A percentile compares a stretch with the other conserved stretches of the same genome.
Evolutionary conservation across 2,113 vertebrate species (phyloP).

Genomic region (Petaurus breviceps): DNA sequence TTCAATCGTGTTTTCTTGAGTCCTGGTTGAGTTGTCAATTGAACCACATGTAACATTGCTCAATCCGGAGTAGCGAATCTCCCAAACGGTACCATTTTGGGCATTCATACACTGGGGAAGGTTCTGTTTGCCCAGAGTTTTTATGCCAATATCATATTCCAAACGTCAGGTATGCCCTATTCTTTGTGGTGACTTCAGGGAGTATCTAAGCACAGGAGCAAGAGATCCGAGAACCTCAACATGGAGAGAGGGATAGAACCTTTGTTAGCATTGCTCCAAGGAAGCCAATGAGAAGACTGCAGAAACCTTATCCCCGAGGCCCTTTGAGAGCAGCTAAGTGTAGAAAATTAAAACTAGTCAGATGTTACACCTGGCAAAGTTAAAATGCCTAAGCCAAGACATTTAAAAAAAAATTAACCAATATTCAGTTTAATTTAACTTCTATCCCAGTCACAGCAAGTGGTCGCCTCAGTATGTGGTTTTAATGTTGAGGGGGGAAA

Average conservation of each 20-base stretch:
- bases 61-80: slow-evolving; percentile 15
- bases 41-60: neutral
- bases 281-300: slow-evolving; percentile 23
- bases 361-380: slow-evolving; percentile 11
- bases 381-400: slow-evolving; percentile 20
- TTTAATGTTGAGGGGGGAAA: neutral
- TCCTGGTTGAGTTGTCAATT: neutral
- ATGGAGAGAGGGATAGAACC: neutral
- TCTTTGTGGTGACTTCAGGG: neutral
- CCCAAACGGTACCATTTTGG: neutral
- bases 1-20: neutral
- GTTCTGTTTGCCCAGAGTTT: neutral
- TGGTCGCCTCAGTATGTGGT: neutral
- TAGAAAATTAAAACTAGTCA: slow-evolving; percentile 30
- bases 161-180: neutral
- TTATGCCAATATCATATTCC: neutral
- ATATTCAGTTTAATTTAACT: neutral
- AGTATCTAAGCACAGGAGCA: neutral
- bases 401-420: slow-evolving; percentile 2
- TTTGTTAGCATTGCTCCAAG: slow-evolving; percentile 12
- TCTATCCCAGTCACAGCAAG: neutral
- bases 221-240: neutral
- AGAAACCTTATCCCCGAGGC: neutral
- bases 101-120: neutral
- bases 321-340: neutral